Conservation (phyloP, 1,140 invertebrate species). For the Platyscapa corneri region DNA sequence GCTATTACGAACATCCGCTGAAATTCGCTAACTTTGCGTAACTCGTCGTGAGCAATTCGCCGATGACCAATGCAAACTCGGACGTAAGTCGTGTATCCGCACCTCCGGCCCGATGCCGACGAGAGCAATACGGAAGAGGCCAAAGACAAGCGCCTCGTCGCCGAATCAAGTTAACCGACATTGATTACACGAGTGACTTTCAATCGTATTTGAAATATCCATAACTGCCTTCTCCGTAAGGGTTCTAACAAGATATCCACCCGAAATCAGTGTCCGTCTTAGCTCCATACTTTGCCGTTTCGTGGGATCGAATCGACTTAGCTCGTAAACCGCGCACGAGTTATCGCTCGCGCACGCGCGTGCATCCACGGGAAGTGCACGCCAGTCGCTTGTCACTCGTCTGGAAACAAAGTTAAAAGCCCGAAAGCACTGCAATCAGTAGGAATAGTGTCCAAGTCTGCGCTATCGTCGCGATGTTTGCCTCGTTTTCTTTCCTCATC, state of each 20-base stretch:
- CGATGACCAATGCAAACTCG: neutral
- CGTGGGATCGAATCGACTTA: slow-evolving; percentile 70
- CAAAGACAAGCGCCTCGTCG: neutral
- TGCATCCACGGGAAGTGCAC: slow-evolving; percentile 11
- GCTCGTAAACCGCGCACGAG: slow-evolving; percentile 58
- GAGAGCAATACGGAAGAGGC: neutral
- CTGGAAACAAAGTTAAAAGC: slow-evolving; percentile 71
- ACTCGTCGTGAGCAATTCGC: neutral
- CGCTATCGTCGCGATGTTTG: slow-evolving; percentile 67
- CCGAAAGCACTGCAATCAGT: slow-evolving; percentile 71
- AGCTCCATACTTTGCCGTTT: slow-evolving; percentile 51
- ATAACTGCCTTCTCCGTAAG: slow-evolving; percentile 23
- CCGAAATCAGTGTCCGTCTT: slow-evolving; percentile 32
- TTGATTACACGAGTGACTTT: slow-evolving; percentile 44
- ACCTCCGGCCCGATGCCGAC: too few species aligned
- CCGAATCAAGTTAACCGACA: slow-evolving; percentile 43
- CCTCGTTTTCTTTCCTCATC: neutral
- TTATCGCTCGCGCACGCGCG: neutral
- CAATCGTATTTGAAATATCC: slow-evolving; percentile 41
- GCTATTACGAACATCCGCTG: neutral
- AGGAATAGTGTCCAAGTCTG: slow-evolving; percentile 70
- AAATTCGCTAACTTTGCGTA: slow-evolving; percentile 1
- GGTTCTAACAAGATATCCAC: slow-evolving; percentile 35
- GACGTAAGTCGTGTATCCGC: neutral
- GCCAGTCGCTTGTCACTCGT: slow-evolving; percentile 64